Evolutionary conservation across 2,113 vertebrate genomes (phyloP).

Genomic region (Macrotis lagotis): DNA sequence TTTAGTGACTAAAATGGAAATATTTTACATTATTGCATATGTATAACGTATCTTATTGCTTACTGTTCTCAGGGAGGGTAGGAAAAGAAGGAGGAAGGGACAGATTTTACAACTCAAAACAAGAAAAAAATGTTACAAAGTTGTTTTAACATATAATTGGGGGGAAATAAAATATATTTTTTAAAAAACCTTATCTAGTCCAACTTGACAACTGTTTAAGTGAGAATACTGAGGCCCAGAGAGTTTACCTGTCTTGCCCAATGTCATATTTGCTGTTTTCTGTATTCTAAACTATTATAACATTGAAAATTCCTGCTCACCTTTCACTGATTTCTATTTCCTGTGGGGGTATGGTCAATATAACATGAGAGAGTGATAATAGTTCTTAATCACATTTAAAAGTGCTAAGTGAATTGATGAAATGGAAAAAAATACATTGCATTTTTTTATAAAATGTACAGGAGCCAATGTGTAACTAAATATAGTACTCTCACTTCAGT

Average conservation of each 20-base stretch:
- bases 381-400: slow-evolving; percentile 9
- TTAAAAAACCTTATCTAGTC: too few species aligned
- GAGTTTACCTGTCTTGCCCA: neutral
- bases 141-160: too few species aligned
- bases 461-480: slow-evolving; percentile 14
- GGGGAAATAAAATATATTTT: too few species aligned
- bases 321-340: slow-evolving; percentile 36
- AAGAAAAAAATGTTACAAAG: too few species aligned
- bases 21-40: too few species aligned
- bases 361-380: slow-evolving; percentile 5
- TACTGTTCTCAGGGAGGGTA: too few species aligned
- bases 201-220: neutral
- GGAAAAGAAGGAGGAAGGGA: too few species aligned
- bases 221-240: neutral
- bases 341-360: neutral
- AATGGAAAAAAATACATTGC: neutral
- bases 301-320: neutral
- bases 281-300: neutral
- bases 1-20: too few species aligned
- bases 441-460: neutral
- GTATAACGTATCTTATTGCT: too few species aligned
- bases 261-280: neutral
- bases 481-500: neutral
- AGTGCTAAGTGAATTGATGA: neutral
- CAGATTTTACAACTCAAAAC: too few species aligned